Evolutionary conservation across 2,888 invertebrate genomes (phyloP).

Genomic region (Hesperia comma): DNA sequence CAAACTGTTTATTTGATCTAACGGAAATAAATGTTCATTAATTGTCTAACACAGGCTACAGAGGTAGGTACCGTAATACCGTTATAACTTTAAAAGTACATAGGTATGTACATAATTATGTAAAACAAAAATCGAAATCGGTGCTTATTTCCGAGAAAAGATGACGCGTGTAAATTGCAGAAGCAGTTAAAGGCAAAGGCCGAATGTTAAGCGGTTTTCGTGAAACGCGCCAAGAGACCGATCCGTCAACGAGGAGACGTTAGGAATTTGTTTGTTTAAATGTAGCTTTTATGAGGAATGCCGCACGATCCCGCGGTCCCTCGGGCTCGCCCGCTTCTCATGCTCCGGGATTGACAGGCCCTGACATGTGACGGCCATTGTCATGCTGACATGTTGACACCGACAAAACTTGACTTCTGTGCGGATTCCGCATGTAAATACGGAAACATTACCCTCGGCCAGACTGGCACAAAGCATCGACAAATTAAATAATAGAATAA

Average conservation of each 20-base stretch:
- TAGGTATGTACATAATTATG: not conserved
- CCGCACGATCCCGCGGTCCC: constrained; percentile 52
- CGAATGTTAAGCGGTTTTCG: constrained; percentile 40
- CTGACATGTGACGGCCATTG: constrained; percentile 80
- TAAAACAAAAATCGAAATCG: not conserved
- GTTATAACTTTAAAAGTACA: constrained; percentile 9
- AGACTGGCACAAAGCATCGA: constrained; percentile 70
- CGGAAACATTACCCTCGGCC: constrained; percentile 74
- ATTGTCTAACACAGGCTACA: constrained; percentile 11
- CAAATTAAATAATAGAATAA: constrained; percentile 83
- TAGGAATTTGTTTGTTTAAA: constrained; percentile 61
- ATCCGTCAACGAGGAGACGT: constrained; percentile 66
- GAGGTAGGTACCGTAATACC: no score
- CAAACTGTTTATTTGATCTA: constrained; percentile 69
- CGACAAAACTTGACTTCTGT: constrained; percentile 82
- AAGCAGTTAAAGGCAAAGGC: constrained; percentile 45
- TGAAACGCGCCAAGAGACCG: constrained; percentile 60
- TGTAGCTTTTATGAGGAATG: constrained; percentile 60
- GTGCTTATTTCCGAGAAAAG: constrained; percentile 34
- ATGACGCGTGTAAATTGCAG: constrained; percentile 39
- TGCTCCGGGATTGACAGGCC: constrained; percentile 73
- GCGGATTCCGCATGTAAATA: constrained; percentile 80
- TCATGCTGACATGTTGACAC: constrained; percentile 80
- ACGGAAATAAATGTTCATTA: constrained; percentile 43
- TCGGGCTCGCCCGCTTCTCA: constrained; percentile 73